These are phyloP conservation scores for Melikaiella ostensackeni DNA, from an alignment of 2,888 invertebrate species.

Conservation along the genomic window DNA sequence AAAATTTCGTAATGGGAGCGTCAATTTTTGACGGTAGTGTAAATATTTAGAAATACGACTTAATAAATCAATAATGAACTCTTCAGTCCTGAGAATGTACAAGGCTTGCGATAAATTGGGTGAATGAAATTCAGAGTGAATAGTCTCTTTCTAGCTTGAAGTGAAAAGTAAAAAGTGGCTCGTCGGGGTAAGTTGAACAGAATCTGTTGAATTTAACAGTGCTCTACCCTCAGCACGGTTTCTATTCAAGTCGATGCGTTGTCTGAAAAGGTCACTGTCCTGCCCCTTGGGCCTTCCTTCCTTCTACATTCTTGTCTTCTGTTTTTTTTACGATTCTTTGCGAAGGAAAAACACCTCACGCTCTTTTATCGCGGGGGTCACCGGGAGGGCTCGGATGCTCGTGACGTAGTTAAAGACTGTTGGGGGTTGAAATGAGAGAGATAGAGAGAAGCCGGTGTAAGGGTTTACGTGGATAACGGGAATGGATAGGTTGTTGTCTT, in stretches of 20 bases:
- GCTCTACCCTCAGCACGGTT: constrained; percentile 2
- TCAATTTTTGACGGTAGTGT: too few relatives aligned
- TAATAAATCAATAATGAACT: background rate
- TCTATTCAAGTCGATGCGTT: constrained; percentile 26
- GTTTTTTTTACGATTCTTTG: constrained; percentile 33
- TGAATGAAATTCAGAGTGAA: constrained; percentile 3
- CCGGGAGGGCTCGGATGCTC: background rate
- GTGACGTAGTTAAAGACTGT: constrained; percentile 9
- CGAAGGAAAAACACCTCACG: constrained; percentile 23
- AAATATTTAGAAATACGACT: too few relatives aligned
- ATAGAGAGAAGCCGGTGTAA: background rate
- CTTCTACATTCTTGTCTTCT: constrained; percentile 16
- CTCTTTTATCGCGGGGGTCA: constrained; percentile 17
- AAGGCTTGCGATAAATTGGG: background rate
- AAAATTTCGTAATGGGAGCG: too few relatives aligned
- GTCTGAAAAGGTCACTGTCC: constrained; percentile 35
- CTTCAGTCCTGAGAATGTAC: background rate
- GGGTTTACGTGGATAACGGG: constrained; percentile 7
- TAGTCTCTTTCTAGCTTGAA: background rate
- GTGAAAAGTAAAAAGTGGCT: constrained; percentile 26
- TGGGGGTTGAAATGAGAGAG: background rate
- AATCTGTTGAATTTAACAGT: constrained; percentile 24
- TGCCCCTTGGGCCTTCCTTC: background rate
- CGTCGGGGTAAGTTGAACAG: constrained; percentile 13
- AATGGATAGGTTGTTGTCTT: constrained; percentile 19